Percentiles rank a stretch among this genome's conserved stretches.
These are phyloP conservation scores for Ctenomys sociabilis DNA, from an alignment of 2,113 vertebrate genomes.

Conservation along the genomic window DNA sequence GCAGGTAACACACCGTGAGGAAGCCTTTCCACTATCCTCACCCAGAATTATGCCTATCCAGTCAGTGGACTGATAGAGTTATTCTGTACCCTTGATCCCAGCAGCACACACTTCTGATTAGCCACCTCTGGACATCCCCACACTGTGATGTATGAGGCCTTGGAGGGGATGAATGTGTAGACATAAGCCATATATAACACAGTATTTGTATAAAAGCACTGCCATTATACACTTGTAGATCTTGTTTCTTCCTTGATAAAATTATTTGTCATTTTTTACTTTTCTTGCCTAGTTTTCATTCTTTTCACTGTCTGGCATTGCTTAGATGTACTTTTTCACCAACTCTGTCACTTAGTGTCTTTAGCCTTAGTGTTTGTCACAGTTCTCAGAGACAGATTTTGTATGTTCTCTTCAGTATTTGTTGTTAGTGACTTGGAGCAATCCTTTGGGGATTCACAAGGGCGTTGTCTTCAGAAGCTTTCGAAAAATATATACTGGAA, in stretches of 20 bases:
- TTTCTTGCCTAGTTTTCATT: not conserved
- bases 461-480: slow-evolving; percentile 6
- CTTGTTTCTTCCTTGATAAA: slow-evolving; percentile 48
- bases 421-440: slow-evolving; percentile 13
- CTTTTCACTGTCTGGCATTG: slow-evolving; percentile 16
- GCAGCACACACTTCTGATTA: not conserved
- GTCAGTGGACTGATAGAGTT: not conserved
- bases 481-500: slow-evolving; percentile 39
- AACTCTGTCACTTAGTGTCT: slow-evolving; percentile 41
- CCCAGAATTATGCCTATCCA: not conserved
- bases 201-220: not conserved
- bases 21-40: not conserved
- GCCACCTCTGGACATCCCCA: not conserved
- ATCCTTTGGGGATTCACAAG: slow-evolving; percentile 22
- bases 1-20: not conserved
- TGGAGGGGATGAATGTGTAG: not conserved
- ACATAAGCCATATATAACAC: not conserved
- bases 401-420: slow-evolving; percentile 9
- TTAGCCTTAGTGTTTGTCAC: slow-evolving; percentile 48
- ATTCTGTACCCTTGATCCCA: not conserved
- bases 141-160: not conserved
- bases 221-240: not conserved
- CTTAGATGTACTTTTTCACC: slow-evolving; percentile 19
- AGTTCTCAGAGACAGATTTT: slow-evolving; percentile 7
- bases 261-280: slow-evolving; percentile 36